Conservation (phyloP, 2,888 invertebrate species). For the Eupithecia insigniata region DNA sequence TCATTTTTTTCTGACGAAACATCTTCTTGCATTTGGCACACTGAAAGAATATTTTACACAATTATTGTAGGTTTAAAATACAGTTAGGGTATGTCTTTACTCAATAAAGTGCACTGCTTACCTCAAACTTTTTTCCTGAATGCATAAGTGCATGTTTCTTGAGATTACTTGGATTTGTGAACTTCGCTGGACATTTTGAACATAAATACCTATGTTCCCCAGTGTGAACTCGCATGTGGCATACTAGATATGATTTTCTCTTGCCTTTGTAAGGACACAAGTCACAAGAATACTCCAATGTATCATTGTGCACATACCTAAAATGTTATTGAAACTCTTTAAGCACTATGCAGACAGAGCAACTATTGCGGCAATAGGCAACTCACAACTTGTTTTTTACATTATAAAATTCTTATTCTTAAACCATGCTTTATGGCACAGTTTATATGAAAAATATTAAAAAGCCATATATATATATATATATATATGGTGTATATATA, state of each 20-base stretch:
- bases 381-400: no score
- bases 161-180: slow-evolving; percentile 46
- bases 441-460: no score
- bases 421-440: no score
- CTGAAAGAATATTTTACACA: slow-evolving; percentile 27
- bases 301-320: slow-evolving; percentile 48
- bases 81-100: neutral
- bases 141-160: slow-evolving; percentile 48
- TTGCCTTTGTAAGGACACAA: slow-evolving; percentile 49
- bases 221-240: slow-evolving; percentile 48
- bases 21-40: slow-evolving; percentile 47
- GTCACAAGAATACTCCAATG: slow-evolving; percentile 43
- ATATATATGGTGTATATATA: no score
- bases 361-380: no score
- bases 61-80: neutral
- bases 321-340: slow-evolving; percentile 17
- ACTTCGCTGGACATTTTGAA: slow-evolving; percentile 47
- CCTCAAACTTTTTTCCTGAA: slow-evolving; percentile 47
- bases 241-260: slow-evolving; percentile 47
- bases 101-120: slow-evolving; percentile 23
- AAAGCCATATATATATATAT: no score
- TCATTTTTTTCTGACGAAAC: slow-evolving; percentile 42
- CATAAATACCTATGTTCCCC: slow-evolving; percentile 49
- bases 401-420: no score
- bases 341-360: no score